Conservation (phyloP, 2,113 vertebrate species). For the Channa argus region DNA sequence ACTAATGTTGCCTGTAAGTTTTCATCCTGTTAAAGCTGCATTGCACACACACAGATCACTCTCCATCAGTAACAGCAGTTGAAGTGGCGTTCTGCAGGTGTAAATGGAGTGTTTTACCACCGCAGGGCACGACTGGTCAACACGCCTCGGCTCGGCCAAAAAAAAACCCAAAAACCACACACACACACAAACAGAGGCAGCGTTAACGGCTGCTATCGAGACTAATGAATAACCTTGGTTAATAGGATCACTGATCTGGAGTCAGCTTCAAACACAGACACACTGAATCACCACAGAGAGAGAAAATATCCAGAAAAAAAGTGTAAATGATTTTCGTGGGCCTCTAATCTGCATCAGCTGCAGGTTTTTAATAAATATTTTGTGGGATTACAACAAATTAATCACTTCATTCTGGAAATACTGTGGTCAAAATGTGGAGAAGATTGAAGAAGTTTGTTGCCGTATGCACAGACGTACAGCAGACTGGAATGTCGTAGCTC, state of each 20-base stretch:
- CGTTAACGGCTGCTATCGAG: constrained; percentile 21
- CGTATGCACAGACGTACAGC: too few species aligned
- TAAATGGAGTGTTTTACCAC: constrained; percentile 59
- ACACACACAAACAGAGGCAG: constrained; percentile 1
- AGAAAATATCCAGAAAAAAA: too few species aligned
- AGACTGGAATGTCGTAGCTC: too few species aligned
- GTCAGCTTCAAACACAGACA: constrained; percentile 16
- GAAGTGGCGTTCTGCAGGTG: constrained; percentile 65
- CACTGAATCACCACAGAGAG: too few species aligned
- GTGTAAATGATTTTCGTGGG: too few species aligned
- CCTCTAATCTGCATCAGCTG: too few species aligned
- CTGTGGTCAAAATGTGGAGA: too few species aligned
- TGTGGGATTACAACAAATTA: too few species aligned
- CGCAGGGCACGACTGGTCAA: constrained; percentile 39
- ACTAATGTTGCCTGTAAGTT: neutral
- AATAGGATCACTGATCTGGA: constrained; percentile 29
- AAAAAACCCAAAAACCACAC: neutral
- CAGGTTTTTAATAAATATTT: too few species aligned
- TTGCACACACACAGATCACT: constrained; percentile 9
- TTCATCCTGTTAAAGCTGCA: neutral
- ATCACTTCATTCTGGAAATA: too few species aligned
- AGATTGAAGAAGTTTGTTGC: too few species aligned
- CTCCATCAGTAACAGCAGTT: constrained; percentile 38
- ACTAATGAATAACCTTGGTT: constrained; percentile 48
- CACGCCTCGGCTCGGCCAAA: constrained; percentile 33